Base-by-base conservation (phyloP, 2,113 vertebrate species). In the Pantherophis guttatus region DNA sequence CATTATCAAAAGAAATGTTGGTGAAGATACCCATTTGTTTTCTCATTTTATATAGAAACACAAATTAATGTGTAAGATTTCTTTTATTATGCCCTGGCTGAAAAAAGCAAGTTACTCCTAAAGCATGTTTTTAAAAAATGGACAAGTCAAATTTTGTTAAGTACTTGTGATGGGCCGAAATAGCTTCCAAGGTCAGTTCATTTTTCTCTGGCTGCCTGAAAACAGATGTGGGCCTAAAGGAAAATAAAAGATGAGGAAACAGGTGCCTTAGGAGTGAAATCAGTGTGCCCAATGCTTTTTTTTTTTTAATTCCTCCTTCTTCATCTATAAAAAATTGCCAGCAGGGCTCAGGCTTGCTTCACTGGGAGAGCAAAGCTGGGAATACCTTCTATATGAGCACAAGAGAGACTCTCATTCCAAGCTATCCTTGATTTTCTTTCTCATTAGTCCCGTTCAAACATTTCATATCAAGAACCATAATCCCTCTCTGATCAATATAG, bases 101-200 rank as follows among this genome's bases (percentile, higher is more conserved):
- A 9, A 48, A 33, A 65, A 33, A 11, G 33, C 11, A 85, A 39
- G 86, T 33, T 92, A 54, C 23, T 53, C 23, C 53, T 23, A 88
- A 59, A 50, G 26, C 15, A 48, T 10, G 24, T 93, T 93, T 70
- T 70, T 62, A 15, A 29, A 90, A 93, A 86, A 86, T 1, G 19
- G 4, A n/a, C 53, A 50, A 19, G 33, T 50, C 29, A 23, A 5
- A 52, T 85, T 23, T 11, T 8, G 44, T 85, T 93, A 93, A 95
- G 48, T 81, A 92, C 91, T 62, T 94, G 39, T 39, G 86, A 23
- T 55, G 91, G 81, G 39, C 94, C 92, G 89, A 52, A 90, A 33
- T 53, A 70, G 48, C 87, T 95, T 58, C 92, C 91, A 91, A 70
- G 59, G 48, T 92, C n/a, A 55, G 85, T 75, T 55, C 50, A 5